Conservation (phyloP, 2,113 vertebrate species). For the Salvelinus namaycush region DNA sequence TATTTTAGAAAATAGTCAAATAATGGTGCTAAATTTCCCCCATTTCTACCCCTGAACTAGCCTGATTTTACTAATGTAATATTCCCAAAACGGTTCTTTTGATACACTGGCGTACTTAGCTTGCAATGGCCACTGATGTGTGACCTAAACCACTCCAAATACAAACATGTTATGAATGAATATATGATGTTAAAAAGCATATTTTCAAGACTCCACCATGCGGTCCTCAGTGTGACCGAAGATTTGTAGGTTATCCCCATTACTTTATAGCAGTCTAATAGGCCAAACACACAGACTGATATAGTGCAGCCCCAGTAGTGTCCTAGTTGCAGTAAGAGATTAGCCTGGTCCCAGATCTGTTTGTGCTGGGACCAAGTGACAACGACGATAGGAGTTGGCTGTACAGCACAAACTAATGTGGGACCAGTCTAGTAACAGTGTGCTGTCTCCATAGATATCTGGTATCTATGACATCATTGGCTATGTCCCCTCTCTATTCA, state of each 20-base stretch:
- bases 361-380: no score
- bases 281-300: no score
- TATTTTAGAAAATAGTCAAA: background rate
- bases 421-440: no score
- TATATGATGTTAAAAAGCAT: background rate
- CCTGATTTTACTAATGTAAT: background rate
- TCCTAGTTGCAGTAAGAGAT: background rate
- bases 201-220: background rate
- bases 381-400: no score
- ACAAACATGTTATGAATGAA: background rate
- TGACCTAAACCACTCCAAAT: background rate
- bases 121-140: background rate
- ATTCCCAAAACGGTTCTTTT: background rate
- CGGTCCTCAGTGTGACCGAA: background rate
- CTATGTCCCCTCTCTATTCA: slow-evolving; percentile 62
- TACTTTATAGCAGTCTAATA: background rate
- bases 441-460: no score
- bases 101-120: background rate
- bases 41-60: background rate
- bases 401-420: no score
- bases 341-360: no score
- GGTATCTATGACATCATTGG: background rate
- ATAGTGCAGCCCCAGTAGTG: background rate
- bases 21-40: background rate
- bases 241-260: background rate